Evolutionary conservation across 2,797 vertebrate species (phyloP), one percentile per base, ranked within the genome.

Genomic region (Simalia tracyae): DNA sequence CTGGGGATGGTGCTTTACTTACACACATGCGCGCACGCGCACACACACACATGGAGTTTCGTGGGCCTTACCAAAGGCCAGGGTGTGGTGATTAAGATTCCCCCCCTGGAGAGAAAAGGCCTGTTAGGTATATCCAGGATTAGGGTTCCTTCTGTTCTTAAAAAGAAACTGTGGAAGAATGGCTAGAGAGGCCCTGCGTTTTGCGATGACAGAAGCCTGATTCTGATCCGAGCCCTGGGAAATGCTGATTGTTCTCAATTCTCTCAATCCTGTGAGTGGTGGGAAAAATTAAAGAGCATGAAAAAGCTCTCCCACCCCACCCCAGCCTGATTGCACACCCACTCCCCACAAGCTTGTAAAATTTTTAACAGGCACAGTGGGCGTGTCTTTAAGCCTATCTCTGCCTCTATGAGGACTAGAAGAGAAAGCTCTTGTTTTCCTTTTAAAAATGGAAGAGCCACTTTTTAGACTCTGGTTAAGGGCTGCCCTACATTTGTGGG

Each of bases 281-380:
- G 9, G 60, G 28, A 68, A 84, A 15, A 11, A 14, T 61, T 7
- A 17, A 66, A 28, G 93, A 89, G 89, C 92, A 92, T n/a, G 91
- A 93, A 88, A 92, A 93, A 59, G 50, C 50, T 54, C 50, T 0
- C 50, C 46, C 50, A 5, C 42, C 26, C 26, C 7, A n/a, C 10
- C 8, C 87, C 26, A 19, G 59, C 14, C 14, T 4, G 10, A 7
- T 8, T 59, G 59, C 54, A 4, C 50, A 57, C n/a, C 2, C 28
- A 31, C 2, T 46, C 54, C 57, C 42, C 42, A 12, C 50, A 14
- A 26, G 42, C 6, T 9, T 64, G 28, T 46, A 9, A 59, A 56
- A 88, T 4, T 15, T 19, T 64, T 22, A 50, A 1, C 24, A 64
- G 87, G 4, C 24, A 50, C 0, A 12, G 12, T 5, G 19, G 15